Base-by-base conservation (phyloP, 30 jellyfish, hydroid and myxozoan species). In the Aurelia sp. region DNA sequence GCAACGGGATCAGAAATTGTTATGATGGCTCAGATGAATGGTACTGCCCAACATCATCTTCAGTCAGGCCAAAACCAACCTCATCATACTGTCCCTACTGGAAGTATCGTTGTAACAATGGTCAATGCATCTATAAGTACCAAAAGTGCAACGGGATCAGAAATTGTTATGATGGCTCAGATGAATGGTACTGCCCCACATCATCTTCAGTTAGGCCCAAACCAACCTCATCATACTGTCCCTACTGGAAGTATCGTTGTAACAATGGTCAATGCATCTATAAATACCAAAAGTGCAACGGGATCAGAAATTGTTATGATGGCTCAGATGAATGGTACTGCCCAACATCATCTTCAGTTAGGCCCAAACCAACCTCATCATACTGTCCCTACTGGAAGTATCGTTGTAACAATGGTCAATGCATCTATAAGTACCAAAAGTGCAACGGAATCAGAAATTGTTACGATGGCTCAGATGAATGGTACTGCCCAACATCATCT, bases 401-500 rank as follows among this genome's bases (percentile, higher is more conserved):
- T 41, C 41, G 31, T 6, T 47, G 63, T 22, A 47, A 31, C 82
- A 71, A 31, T 22, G 63, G 66, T 17, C 63, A 47, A 10, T 71
- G 82, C 66, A 31, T 31, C 68, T 27, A 71, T 35, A 71, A 71
- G 15, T 4, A 12, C 55, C 55, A 44, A 44, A 44, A 44, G 55
- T 44, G 55, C 10, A 12, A 44, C 15, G 55, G 55, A 16, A 8
- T 44, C 9, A 44, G 37, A 8, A 58, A 75, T 59, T 75, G 86
- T 27, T 75, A n/a, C 30, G 86, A 75, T 75, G 86, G 86, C 64
- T 75, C 86, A 75, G 86, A 75, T 57, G 86, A 75, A 75, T 58
- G 13, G 55, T 13, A 33, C 62, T 70, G 81, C 19, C 81, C 81
- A 22, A 15, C 3, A 44, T 44, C 40, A 31, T 70, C 81, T 1